Base-by-base conservation (phyloP, 2,888 invertebrate genomes). In the Leptothorax acervorum region DNA sequence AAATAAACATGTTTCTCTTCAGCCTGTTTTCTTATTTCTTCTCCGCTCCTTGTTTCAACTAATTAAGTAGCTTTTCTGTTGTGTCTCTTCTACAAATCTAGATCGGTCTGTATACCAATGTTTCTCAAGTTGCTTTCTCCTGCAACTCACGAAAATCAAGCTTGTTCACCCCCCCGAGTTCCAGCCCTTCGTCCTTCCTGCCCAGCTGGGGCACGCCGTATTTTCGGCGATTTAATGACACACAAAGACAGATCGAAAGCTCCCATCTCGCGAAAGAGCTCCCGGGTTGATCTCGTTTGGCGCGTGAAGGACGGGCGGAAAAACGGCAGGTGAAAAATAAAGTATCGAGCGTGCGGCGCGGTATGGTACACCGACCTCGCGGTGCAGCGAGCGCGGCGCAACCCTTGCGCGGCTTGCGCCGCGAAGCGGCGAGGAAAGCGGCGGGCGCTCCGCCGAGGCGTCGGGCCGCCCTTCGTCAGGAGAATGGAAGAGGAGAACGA, bases 271-370 rank as follows among this genome's bases (percentile, higher is more conserved):
- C 31, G 35, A 23, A 6, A 23, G 31, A 23, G 23, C 65, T 23
- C 51, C 15, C 11, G 51, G 5, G 18, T 12, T 5, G 28, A 35
- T 48, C 18, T n/a, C 31, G 31, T 6, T 6, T 18, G 11, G 28
- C 74, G 48, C 23, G 39, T 5, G 15, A 15, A 18, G 28, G 42
- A n/a, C 9, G 1, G 12, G 12, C 6, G 8, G 12, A 35, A 63
- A 51, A 23, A 45, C 28, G 63, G 18, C n/a, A 73, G 73, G 45
- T 15, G 35, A 15, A 62, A 51, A 53, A 76, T 53, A 28, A 65
- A 76, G 18, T 65, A 65, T 76, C 76, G 65, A 76, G 39, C 76
- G 75, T 28, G 12, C 15, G 28, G 48, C 31, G 6, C 35, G 35
- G 6, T 8, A 31, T 45, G 45, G 35, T 65, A 28, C 65, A n/a